A percentile compares a stretch with the other conserved stretches of the same genome.
phyloP scores from a whole-genome alignment of 2,888 invertebrate genomes.

The Orthonychiurus folsomi region DNA sequence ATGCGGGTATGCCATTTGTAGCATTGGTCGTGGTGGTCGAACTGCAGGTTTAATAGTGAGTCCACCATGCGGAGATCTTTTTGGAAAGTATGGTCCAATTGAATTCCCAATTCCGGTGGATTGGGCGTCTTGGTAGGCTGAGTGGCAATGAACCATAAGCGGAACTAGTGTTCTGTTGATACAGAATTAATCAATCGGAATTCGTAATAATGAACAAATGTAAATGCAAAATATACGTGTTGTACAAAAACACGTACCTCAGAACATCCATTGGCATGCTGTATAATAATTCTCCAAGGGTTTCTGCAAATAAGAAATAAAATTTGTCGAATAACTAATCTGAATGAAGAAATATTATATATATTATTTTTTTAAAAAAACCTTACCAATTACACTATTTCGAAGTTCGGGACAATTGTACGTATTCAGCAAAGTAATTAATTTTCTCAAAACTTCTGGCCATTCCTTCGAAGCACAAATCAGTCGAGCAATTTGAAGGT shows the following conservation, averaged over 20 bases:
- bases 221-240: no score
- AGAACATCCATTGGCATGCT: constrained; percentile 70
- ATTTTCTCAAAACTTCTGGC: constrained; percentile 74
- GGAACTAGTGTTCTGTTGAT: constrained; percentile 77
- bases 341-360: constrained; percentile 1
- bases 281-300: constrained; percentile 67
- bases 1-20: constrained; percentile 74
- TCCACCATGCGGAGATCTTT: constrained; percentile 47
- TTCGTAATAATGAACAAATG: no score
- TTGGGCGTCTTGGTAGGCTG: constrained; percentile 63
- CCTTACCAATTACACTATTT: constrained; percentile 62
- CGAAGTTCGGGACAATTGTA: constrained; percentile 80
- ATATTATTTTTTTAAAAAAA: not conserved
- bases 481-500: constrained; percentile 33
- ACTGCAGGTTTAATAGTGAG: constrained; percentile 56
- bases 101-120: constrained; percentile 52
- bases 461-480: constrained; percentile 60
- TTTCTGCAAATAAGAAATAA: constrained; percentile 49
- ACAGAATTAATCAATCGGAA: no score
- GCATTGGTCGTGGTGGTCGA: constrained; percentile 67
- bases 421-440: constrained; percentile 78
- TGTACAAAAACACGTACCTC: no score
- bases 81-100: constrained; percentile 67
- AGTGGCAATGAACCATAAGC: constrained; percentile 71
- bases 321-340: constrained; percentile 13